Percentiles rank a stretch among this genome's conserved stretches.
Conservation (phyloP, 1,140 invertebrate species). For the Drosophila oshimai region DNA sequence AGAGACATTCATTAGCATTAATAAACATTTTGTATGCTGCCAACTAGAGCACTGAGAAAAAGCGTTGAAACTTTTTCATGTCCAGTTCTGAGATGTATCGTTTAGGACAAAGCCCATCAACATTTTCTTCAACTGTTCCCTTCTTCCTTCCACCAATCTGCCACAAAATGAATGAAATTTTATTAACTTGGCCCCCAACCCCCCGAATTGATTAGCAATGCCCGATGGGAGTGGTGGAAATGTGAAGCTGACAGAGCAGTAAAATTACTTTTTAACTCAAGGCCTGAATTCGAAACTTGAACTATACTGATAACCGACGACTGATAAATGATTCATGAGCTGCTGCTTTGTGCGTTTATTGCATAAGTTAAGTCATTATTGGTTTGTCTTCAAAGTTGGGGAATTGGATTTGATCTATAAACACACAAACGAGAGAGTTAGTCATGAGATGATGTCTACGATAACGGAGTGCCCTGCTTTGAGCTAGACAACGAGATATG, state of each 20-base stretch:
- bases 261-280: conserved; percentile 41
- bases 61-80: not conserved
- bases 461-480: not conserved
- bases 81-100: not conserved
- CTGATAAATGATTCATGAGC: conserved; percentile 46
- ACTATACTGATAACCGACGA: conserved; percentile 26
- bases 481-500: not conserved
- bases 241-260: conserved; percentile 24
- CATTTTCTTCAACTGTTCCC: conserved; percentile 2
- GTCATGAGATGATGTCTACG: conserved; percentile 38
- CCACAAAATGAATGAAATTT: conserved; percentile 46
- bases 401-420: conserved; percentile 26
- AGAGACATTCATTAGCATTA: conserved; percentile 58
- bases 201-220: conserved; percentile 25
- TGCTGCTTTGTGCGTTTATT: conserved; percentile 30
- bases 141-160: conserved; percentile 5
- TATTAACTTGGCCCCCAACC: conserved; percentile 22
- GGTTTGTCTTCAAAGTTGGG: not conserved
- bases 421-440: conserved; percentile 13
- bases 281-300: conserved; percentile 32
- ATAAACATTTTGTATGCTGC: conserved; percentile 55
- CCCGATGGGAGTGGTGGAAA: conserved; percentile 15
- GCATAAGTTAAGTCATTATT: conserved; percentile 38
- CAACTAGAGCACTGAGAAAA: conserved; percentile 24
- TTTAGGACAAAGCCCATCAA: not conserved